These are phyloP conservation scores for Ganaspis sp. DNA, from an alignment of 1,140 invertebrate species.

Conservation along the genomic window DNA sequence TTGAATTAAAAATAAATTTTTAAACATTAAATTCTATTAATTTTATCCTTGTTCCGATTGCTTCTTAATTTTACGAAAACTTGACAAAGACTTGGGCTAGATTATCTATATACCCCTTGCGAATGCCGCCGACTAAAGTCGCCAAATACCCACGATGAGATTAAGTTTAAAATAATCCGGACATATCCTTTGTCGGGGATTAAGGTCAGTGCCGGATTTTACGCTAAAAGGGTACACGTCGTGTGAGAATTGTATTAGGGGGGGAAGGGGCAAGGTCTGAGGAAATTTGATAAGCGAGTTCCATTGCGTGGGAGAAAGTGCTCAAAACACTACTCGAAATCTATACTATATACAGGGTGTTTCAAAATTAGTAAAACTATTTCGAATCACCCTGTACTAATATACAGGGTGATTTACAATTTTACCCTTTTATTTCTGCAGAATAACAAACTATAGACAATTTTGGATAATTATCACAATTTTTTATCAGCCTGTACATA, in stretches of 20 bases:
- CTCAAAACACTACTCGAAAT: not conserved
- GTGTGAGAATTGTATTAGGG: conserved; percentile 24
- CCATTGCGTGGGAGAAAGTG: not conserved
- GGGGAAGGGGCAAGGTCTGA: not conserved
- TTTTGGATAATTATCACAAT: too few species aligned
- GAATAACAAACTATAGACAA: too few species aligned
- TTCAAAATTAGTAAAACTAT: too few species aligned
- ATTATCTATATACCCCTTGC: not conserved
- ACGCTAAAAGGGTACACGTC: conserved; percentile 23
- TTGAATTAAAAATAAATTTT: too few species aligned
- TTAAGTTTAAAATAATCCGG: not conserved
- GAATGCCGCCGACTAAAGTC: not conserved
- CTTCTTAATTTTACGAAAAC: not conserved
- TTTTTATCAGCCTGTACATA: too few species aligned
- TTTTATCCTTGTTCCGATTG: not conserved
- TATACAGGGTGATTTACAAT: too few species aligned
- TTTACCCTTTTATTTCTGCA: too few species aligned
- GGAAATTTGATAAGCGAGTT: conserved; percentile 3
- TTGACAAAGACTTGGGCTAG: not conserved
- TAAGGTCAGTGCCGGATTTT: conserved; percentile 3
- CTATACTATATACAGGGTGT: too few species aligned
- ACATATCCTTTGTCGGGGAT: conserved; percentile 2
- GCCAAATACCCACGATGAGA: conserved; percentile 2
- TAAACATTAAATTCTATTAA: too few species aligned
- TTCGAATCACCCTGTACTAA: too few species aligned